Evolutionary conservation across 2,113 vertebrate genomes (phyloP), one percentile per base, ranked within the genome.

Genomic region (Lasiurus cinereus): DNA sequence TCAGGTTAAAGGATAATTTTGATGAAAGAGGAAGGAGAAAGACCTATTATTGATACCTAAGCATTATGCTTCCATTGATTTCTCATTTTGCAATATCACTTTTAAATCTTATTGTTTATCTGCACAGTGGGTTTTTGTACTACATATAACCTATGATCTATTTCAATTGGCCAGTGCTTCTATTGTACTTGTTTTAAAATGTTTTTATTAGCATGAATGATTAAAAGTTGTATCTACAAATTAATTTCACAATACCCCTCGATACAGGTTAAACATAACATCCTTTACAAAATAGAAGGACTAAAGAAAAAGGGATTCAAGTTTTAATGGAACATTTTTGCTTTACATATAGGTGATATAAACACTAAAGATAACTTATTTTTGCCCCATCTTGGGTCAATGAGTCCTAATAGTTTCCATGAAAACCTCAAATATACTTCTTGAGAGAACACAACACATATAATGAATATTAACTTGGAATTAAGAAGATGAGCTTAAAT

Each of bases 1-100:
- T 92, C 27, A 3, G 36, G 29, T 70, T 78, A 48, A 24, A 62
- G 59, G 5, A 9, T 78, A 10, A 64, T 83, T 70, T 84, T 79
- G 10, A 79, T 93, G 33, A 27, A 79, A 66, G 22, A 31, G 27
- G 16, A 39, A 67, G 69, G 62, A 83, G 62, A 66, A 72, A 36
- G 14, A 52, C 6, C 54, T 83, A 73, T 1, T 66, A 3, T 18
- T 86, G 29, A 73, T 79, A 43, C 3, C 2, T 78, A 77, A 84
- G 19, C 15, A 43, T 89, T 74, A n/a, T 83, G 3, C 29, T 78
- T 93, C 73, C 19, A 70, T 43, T 79, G 16, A 80, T 87, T 90
- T 96, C 52, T 94, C 52, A 83, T 77, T 96, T 74, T 91, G 39
- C 13, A 90, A 36, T 5, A 76, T 52, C 3, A 73, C 82, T 91